These are phyloP conservation scores for Callionymus lyra DNA, from an alignment of 2,113 vertebrate species.

Conservation along the genomic window DNA sequence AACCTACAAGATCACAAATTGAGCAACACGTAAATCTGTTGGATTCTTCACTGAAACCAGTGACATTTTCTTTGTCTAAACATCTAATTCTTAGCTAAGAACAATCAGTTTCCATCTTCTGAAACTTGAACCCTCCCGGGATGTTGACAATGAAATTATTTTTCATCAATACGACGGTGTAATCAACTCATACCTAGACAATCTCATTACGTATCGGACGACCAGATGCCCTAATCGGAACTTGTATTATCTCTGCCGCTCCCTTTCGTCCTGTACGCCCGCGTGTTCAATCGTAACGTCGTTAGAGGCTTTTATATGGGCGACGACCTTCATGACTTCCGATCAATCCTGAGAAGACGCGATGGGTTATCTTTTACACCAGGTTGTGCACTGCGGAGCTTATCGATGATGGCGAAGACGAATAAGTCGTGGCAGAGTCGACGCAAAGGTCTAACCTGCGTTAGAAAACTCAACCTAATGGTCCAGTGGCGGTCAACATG, in stretches of 20 bases:
- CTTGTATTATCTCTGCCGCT: constrained; percentile 37
- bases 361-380: constrained; percentile 21
- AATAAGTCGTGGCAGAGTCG: no score
- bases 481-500: no score
- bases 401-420: no score
- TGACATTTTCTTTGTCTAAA: constrained; percentile 1
- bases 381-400: constrained; percentile 7
- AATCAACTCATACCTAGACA: constrained; percentile 49
- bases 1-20: no score
- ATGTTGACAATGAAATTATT: constrained; percentile 54
- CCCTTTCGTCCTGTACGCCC: constrained; percentile 37
- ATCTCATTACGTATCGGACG: constrained; percentile 40
- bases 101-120: constrained; percentile 11
- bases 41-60: no score
- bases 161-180: constrained; percentile 44
- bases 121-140: constrained; percentile 24
- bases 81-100: constrained; percentile 4
- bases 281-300: constrained; percentile 49
- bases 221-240: constrained; percentile 47
- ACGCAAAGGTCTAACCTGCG: no score
- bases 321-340: constrained; percentile 30
- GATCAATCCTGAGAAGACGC: constrained; percentile 27
- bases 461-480: no score
- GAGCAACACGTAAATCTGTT: no score
- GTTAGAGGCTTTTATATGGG: constrained; percentile 42